Percentiles rank a stretch among this genome's conserved stretches.
Evolutionary conservation across 2,113 vertebrate genomes (phyloP).

Genomic region (Sebastes schlegelii): DNA sequence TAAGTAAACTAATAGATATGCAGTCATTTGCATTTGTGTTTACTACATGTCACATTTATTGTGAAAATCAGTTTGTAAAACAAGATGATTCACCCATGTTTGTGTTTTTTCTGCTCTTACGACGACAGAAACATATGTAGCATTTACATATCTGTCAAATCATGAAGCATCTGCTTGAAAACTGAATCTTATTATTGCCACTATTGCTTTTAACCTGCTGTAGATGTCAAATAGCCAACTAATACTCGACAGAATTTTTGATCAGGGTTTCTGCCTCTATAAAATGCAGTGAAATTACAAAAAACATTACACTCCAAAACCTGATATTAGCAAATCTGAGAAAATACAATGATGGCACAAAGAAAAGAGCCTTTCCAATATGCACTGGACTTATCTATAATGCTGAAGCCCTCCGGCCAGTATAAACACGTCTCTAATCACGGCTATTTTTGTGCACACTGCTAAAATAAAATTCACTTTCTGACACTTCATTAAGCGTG

Average conservation of each 20-base stretch:
- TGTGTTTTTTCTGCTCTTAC: background rate
- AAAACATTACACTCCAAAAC: background rate
- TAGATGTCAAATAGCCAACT: background rate
- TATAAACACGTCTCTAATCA: slow-evolving; percentile 63
- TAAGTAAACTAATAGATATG: background rate
- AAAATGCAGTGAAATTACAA: background rate
- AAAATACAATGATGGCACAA: slow-evolving; percentile 22
- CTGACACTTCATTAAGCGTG: slow-evolving; percentile 73
- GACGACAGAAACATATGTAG: background rate
- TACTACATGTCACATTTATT: background rate
- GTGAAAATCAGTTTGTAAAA: slow-evolving; percentile 13
- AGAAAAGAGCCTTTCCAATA: slow-evolving; percentile 33
- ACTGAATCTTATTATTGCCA: background rate
- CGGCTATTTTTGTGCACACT: slow-evolving; percentile 62
- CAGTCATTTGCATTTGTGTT: background rate
- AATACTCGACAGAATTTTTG: background rate
- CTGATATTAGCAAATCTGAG: slow-evolving; percentile 5
- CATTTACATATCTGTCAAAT: background rate
- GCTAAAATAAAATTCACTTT: slow-evolving; percentile 67
- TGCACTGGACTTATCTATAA: slow-evolving; percentile 38
- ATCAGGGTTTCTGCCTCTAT: background rate
- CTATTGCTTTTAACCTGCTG: background rate
- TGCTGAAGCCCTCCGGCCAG: slow-evolving; percentile 41
- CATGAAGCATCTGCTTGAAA: background rate
- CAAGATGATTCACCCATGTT: background rate